phyloP scores from a whole-genome alignment of 2,113 vertebrate species.

The Alexandromys fortis region DNA sequence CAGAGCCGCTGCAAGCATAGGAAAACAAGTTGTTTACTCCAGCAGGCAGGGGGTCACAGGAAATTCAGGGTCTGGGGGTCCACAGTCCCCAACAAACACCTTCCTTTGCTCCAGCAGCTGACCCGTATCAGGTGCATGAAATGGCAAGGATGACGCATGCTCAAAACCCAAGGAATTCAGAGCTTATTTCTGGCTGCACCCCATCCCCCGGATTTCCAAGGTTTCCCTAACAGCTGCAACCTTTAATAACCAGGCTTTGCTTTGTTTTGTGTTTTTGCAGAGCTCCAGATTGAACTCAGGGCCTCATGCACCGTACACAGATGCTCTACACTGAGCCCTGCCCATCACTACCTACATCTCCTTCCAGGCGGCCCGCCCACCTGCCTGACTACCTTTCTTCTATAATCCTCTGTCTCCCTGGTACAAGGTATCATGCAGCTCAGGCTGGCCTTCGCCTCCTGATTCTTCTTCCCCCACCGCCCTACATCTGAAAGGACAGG shows the following conservation, averaged over 20 bases:
- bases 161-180: background rate
- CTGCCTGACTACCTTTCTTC: background rate
- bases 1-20: too few relatives aligned
- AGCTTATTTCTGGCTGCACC: constrained; percentile 3
- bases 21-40: too few relatives aligned
- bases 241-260: background rate
- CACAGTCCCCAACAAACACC: background rate
- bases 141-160: background rate
- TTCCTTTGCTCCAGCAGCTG: constrained; percentile 7
- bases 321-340: background rate
- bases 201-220: background rate
- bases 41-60: too few relatives aligned
- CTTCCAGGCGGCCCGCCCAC: background rate
- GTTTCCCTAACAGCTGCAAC: background rate
- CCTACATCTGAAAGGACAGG: background rate
- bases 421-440: background rate
- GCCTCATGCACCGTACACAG: background rate
- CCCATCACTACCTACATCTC: background rate
- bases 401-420: background rate
- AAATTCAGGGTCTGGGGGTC: too few relatives aligned
- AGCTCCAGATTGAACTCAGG: background rate
- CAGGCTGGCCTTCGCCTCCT: background rate
- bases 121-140: background rate
- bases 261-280: background rate
- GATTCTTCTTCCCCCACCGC: background rate